phyloP scores from a whole-genome alignment of 2,797 vertebrate genomes.

The Melanotaenia parkinsoni region DNA sequence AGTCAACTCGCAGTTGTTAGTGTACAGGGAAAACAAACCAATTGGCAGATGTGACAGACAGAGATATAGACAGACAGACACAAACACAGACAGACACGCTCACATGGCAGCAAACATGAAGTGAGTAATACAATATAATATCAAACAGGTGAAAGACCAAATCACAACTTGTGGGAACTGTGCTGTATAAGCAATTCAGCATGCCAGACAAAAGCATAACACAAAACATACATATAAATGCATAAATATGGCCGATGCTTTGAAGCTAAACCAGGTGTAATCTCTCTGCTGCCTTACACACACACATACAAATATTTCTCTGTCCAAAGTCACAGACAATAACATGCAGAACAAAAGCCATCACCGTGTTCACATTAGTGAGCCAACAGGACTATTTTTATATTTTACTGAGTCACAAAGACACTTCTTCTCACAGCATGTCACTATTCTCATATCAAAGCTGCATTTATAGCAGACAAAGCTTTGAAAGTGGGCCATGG shows the following conservation, averaged over 20 bases:
- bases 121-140: constrained; percentile 76
- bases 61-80: constrained; percentile 68
- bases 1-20: constrained; percentile 54
- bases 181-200: constrained; percentile 63
- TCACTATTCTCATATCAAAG: constrained; percentile 81
- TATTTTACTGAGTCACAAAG: constrained; percentile 80
- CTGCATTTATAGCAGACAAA: constrained; percentile 76
- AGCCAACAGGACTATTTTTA: constrained; percentile 76
- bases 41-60: constrained; percentile 57
- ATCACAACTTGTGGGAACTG: constrained; percentile 66
- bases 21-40: constrained; percentile 61
- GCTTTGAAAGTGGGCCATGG: constrained; percentile 81
- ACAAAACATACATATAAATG: constrained; percentile 52
- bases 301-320: constrained; percentile 30
- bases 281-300: constrained; percentile 32
- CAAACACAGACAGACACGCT: constrained; percentile 68
- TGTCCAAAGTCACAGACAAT: constrained; percentile 63
- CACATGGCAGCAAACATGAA: constrained; percentile 60
- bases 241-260: constrained; percentile 33
- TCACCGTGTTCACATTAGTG: constrained; percentile 71
- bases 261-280: constrained; percentile 58
- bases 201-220: constrained; percentile 52
- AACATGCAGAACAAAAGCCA: constrained; percentile 68
- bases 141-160: constrained; percentile 73
- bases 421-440: constrained; percentile 75